These are phyloP conservation scores for Nanger granti DNA, from an alignment of 2,113 vertebrate species.

Conservation along the genomic window DNA sequence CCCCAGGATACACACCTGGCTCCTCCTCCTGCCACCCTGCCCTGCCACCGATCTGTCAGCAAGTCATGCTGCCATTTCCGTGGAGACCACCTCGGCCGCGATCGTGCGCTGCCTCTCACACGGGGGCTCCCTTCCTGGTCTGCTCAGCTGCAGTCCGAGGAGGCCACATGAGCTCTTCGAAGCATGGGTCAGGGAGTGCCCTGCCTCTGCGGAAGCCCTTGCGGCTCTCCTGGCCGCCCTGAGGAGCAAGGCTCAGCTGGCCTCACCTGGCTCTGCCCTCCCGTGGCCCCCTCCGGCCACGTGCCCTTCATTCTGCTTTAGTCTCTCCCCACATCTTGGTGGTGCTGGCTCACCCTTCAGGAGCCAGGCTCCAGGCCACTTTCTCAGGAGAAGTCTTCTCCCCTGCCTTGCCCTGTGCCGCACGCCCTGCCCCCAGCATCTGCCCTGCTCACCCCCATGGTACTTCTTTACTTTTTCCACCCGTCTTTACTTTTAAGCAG, in stretches of 20 bases:
- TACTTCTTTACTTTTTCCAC: background rate
- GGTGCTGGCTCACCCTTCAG: background rate
- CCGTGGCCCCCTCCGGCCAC: background rate
- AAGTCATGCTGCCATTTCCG: background rate
- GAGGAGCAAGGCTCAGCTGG: background rate
- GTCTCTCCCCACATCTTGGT: background rate
- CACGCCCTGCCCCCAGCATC: fast-evolving
- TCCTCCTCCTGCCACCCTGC: background rate
- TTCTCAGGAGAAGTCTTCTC: background rate
- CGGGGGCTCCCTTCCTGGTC: background rate
- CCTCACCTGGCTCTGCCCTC: background rate
- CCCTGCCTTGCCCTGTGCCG: background rate
- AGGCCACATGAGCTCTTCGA: background rate
- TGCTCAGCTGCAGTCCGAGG: background rate
- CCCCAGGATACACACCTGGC: background rate
- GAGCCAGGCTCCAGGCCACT: background rate
- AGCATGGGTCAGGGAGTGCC: background rate
- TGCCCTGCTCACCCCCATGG: background rate
- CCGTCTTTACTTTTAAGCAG: background rate
- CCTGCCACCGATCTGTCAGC: background rate
- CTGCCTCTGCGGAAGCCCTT: background rate
- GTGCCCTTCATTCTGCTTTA: background rate
- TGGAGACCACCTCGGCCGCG: fast-evolving
- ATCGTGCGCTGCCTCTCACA: background rate
- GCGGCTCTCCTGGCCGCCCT: background rate